Evolutionary conservation across 2,797 vertebrate genomes (phyloP).

Genomic region (Lateolabrax maculatus): DNA sequence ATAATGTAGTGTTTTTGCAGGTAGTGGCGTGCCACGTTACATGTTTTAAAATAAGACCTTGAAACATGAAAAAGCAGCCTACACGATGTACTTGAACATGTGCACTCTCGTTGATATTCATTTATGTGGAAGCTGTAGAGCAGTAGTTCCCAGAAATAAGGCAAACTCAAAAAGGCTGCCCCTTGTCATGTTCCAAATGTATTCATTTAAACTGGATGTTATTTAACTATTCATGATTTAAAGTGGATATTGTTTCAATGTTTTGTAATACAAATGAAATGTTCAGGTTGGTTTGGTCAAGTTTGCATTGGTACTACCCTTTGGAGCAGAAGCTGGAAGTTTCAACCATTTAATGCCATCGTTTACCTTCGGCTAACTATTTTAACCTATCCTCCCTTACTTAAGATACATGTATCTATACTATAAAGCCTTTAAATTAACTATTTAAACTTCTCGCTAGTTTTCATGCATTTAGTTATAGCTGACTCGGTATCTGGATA

Average conservation of each 20-base stretch:
- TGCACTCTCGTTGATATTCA: background rate
- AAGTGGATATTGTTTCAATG: background rate
- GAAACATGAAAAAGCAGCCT: background rate
- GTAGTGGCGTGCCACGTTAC: constrained; percentile 1
- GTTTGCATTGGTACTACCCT: background rate
- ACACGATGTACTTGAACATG: background rate
- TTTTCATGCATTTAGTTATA: background rate
- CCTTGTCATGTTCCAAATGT: background rate
- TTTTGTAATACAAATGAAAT: background rate
- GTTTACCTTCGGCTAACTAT: background rate
- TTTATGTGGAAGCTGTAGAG: background rate
- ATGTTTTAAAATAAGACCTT: constrained; percentile 34
- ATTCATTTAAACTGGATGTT: background rate
- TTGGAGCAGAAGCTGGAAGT: background rate
- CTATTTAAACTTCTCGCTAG: background rate
- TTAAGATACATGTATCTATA: background rate
- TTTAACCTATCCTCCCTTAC: background rate
- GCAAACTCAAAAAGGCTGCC: too few relatives aligned
- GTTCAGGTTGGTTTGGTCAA: background rate
- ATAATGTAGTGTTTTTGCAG: constrained; percentile 28
- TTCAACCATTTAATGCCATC: background rate
- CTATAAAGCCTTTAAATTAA: background rate
- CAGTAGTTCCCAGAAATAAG: background rate
- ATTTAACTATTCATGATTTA: background rate
- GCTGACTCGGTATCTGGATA: background rate